Evolutionary conservation across 2,797 vertebrate genomes (phyloP), one percentile per base, ranked within the genome.

Genomic region (Zenarchopterus dispar): DNA sequence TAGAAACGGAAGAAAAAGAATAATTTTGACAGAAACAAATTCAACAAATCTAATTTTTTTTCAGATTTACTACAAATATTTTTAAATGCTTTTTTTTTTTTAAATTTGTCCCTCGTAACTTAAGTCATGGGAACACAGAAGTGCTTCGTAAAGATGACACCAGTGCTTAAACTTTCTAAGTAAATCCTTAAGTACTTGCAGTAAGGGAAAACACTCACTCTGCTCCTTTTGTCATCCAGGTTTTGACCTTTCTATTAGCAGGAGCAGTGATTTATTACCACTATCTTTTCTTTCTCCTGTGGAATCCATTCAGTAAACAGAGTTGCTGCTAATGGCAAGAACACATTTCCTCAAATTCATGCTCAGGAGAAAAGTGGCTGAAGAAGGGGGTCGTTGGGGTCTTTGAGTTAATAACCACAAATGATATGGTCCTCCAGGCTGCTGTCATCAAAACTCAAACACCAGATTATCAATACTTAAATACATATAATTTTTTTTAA

Each of bases 261-360:
- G 54, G 5, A 18, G 36, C 19, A 22, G 24, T 75, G 81, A 80
- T 84, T 85, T 80, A 69, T 60, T 45, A 57, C 16, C 61, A 58
- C 62, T 55, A 60, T 81, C n/a, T 62, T 52, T 36, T 77, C 63
- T 59, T 56, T 69, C 46, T 81, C 62, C 73, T 84, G 81, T 73
- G 82, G 88, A 91, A 91, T 88, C 79, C 63, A 78, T 81, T 82
- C 52, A 54, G 75, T 81, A 87, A 91, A 88, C 84, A 81, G 56
- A 58, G 70, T 67, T 44, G 45, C 62, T 23, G 16, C 82, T 92
- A 84, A 94, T 92, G 92, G 69, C 76, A 89, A 91, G 67, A 91
- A 53, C 93, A 94, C 67, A 84, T 89, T 87, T 92, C 68, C 88
- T 80, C 62, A 22, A 44, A 67, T 75, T 61, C 50, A 54, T 6